Base-by-base conservation (phyloP, 2,113 vertebrate species). In the Sinocyclocheilus anophthalmus region DNA sequence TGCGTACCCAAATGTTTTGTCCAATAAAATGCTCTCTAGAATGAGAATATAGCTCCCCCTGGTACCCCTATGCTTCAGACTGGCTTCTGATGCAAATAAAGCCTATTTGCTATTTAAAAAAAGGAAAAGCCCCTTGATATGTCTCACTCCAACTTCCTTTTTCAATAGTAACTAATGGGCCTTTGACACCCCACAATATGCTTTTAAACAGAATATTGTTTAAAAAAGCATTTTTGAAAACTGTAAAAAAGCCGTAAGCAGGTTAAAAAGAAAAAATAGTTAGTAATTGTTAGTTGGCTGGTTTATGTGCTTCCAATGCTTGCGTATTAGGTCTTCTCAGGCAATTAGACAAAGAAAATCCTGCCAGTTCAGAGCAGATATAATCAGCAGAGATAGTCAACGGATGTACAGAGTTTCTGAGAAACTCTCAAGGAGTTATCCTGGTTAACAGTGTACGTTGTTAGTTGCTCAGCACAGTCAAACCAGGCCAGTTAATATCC, bases 231-330 rank as follows among this genome's bases (percentile, higher is more conserved):
- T 48, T 48, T 48, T 48, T 12, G 45, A 48, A 48, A 48, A 3
- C 14, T 22, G 16, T 2, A 5, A 81, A 67, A 61, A 45, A 59
- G 55, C 10, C 3, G 8, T 13, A 79, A 65, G 37, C n/a, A 26
- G 26, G 80, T 50, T 30, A 24, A 80, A 67, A 50, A 53, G 8
- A 53, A 30, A 76, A 33, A 59, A 50, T 18, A 26, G 84, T 91
- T 91, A 92, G 85, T 91, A 81, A 86, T 55, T 85, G 80, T 83
- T 76, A 88, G 87, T 86, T 84, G 78, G 59, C 59, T 67, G 16
- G 48, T 69, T 67, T 22, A n/a, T 8, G 18, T 50, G 48, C 84
- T 82, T 5, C 39, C 2, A 50, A 53, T 33, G 63, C 22, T 50
- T 50, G 39, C 45, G 5, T 53, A 20, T 65, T 26, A 63, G 59